Conservation (phyloP, 2,113 vertebrate genomes). For the Macquaria australasica region DNA sequence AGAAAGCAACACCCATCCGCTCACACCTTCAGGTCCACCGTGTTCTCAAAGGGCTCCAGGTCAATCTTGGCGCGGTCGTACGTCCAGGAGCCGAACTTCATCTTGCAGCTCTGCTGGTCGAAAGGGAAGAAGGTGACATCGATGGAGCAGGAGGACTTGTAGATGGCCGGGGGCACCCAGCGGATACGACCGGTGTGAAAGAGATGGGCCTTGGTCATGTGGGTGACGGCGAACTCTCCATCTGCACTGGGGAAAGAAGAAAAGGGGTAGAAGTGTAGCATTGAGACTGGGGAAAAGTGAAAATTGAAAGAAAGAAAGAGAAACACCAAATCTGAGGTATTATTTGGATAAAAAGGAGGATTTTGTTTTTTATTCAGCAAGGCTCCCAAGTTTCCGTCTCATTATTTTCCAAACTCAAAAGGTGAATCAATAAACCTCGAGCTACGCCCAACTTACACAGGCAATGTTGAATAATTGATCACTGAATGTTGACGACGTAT, state of each 20-base stretch:
- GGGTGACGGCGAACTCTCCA: slow-evolving; percentile 93
- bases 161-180: slow-evolving; percentile 95
- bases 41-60: slow-evolving; percentile 89
- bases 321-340: neutral
- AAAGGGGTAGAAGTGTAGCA: neutral
- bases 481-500: slow-evolving; percentile 14
- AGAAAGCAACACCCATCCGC: neutral
- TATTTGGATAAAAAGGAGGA: neutral
- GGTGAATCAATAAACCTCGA: slow-evolving; percentile 41
- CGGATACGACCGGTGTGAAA: slow-evolving; percentile 92
- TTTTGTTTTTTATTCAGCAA: neutral
- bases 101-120: slow-evolving; percentile 97
- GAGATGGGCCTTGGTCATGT: slow-evolving; percentile 94
- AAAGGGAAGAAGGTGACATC: slow-evolving; percentile 97
- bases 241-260: slow-evolving; percentile 85
- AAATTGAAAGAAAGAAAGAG: neutral
- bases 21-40: slow-evolving; percentile 87
- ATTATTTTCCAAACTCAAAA: slow-evolving; percentile 31
- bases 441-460: slow-evolving; percentile 14
- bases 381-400: slow-evolving; percentile 27
- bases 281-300: neutral
- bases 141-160: slow-evolving; percentile 97
- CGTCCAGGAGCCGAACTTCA: slow-evolving; percentile 98
- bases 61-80: slow-evolving; percentile 96
- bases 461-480: slow-evolving; percentile 56